phyloP scores from a whole-genome alignment of 2,113 vertebrate species.

The Sterrhoptilus dennistouni region DNA sequence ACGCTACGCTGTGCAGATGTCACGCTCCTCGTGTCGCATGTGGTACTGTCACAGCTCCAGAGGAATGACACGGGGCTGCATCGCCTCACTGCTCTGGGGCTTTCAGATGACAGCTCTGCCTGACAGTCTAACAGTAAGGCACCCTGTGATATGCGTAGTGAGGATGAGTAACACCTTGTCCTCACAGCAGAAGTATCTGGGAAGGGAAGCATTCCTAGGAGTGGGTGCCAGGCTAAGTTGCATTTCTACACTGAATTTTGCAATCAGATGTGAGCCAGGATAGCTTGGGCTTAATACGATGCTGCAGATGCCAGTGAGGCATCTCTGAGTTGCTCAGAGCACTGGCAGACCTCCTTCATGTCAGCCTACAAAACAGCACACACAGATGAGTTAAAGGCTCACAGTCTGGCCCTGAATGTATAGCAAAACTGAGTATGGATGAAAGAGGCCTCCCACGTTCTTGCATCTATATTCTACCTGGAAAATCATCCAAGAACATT shows the following conservation, averaged over 20 bases:
- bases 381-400: background rate
- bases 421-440: background rate
- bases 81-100: background rate
- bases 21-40: background rate
- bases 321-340: background rate
- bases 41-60: conserved; percentile 4
- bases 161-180: conserved; percentile 49
- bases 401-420: background rate
- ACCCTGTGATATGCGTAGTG: background rate
- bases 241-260: conserved; percentile 52
- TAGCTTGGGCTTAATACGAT: background rate
- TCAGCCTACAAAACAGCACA: background rate
- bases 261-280: conserved; percentile 45
- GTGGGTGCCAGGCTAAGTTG: conserved; percentile 21
- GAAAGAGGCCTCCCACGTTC: background rate
- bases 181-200: conserved; percentile 12
- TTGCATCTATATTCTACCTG: conserved; percentile 45
- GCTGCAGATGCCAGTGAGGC: background rate
- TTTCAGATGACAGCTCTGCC: conserved; percentile 36
- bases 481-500: conserved; percentile 47
- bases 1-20: background rate
- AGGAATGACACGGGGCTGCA: background rate
- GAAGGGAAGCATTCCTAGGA: background rate
- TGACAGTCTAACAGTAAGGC: background rate
- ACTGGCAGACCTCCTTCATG: background rate